These are phyloP conservation scores for Ischnura elegans DNA, from an alignment of 2,888 invertebrate genomes.

Conservation along the genomic window DNA sequence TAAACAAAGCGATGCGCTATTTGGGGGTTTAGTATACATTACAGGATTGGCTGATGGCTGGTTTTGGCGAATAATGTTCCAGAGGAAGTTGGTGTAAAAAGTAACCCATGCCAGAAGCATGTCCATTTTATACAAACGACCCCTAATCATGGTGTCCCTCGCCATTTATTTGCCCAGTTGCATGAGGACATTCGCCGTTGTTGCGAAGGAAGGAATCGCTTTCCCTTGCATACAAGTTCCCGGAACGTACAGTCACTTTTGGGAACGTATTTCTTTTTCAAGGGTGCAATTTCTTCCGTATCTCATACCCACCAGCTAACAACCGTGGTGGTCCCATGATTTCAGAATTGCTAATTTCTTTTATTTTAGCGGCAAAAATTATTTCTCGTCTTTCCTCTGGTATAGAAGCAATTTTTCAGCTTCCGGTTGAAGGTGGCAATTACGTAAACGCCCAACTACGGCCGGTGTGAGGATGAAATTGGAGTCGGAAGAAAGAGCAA, in stretches of 20 bases:
- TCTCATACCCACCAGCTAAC: not conserved
- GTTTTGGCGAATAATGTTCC: not conserved
- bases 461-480: not conserved
- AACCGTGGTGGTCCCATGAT: not conserved
- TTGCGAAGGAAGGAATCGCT: not conserved
- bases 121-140: constrained; percentile 5
- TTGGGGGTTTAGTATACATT: not conserved
- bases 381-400: not conserved
- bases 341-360: not conserved
- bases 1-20: not conserved
- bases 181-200: not conserved
- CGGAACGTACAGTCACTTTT: not conserved
- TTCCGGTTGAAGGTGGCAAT: not conserved
- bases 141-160: not conserved
- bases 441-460: not conserved
- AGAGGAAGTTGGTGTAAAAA: not conserved
- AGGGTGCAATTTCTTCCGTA: not conserved
- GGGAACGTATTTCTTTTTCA: not conserved
- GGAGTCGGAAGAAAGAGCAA: too few species aligned
- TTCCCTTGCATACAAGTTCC: constrained; percentile 25
- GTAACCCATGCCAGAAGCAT: not conserved
- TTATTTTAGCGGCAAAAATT: not conserved
- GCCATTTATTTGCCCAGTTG: not conserved
- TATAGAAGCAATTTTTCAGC: not conserved
- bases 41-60: not conserved